phyloP scores from a whole-genome alignment of 2,113 vertebrate genomes.

The Oncorhynchus clarkii region DNA sequence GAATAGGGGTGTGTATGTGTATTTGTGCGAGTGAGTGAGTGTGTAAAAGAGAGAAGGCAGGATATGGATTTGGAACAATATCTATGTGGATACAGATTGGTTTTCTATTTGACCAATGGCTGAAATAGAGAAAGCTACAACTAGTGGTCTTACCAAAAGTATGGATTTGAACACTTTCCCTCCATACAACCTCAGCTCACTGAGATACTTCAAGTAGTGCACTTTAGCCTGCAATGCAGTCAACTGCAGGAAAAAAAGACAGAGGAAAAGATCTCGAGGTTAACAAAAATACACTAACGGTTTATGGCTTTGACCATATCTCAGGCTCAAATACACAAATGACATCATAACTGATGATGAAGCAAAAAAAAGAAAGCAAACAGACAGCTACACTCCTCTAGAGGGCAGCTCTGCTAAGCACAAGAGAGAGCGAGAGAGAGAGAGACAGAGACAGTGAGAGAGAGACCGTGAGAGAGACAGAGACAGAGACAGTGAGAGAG shows the following conservation, averaged over 20 bases:
- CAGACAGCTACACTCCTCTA: not conserved
- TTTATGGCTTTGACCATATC: not conserved
- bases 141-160: constrained; percentile 80
- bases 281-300: not conserved
- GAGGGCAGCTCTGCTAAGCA: constrained; percentile 9
- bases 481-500: too few species aligned
- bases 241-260: constrained; percentile 71
- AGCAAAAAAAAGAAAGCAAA: not conserved
- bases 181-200: constrained; percentile 90
- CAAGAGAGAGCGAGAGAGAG: not conserved
- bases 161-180: constrained; percentile 92
- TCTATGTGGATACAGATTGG: not conserved
- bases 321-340: not conserved
- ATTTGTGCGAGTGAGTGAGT: not conserved
- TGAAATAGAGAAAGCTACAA: not conserved
- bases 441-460: not conserved
- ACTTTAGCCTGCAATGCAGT: constrained; percentile 96
- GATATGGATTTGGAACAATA: not conserved
- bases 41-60: not conserved
- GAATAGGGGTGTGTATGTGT: not conserved
- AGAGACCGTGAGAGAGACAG: too few species aligned
- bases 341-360: not conserved
- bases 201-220: constrained; percentile 97
- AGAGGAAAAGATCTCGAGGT: constrained; percentile 3
- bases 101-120: not conserved